Evolutionary conservation across 2,797 vertebrate genomes (phyloP).

Genomic region (Oreochromis grahami): DNA sequence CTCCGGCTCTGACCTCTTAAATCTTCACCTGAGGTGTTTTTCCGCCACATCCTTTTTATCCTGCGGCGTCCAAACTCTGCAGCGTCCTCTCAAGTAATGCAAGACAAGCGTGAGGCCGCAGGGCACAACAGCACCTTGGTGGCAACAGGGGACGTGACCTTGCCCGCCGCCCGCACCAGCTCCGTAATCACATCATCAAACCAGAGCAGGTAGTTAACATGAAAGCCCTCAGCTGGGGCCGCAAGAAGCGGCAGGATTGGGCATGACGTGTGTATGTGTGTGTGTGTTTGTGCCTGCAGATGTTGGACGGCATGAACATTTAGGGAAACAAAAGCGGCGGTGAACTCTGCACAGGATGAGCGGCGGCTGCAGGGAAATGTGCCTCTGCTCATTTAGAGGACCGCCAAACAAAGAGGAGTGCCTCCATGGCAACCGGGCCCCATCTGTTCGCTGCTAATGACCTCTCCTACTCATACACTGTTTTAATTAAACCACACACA

Average conservation of each 20-base stretch:
- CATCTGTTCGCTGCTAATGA: constrained; percentile 76
- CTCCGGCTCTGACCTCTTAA: constrained; percentile 36
- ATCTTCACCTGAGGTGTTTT: constrained; percentile 33
- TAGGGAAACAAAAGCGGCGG: background rate
- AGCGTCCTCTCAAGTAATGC: background rate
- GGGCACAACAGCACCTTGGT: background rate
- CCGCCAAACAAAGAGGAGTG: constrained; percentile 30
- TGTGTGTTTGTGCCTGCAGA: background rate
- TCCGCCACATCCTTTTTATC: background rate
- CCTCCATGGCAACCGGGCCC: constrained; percentile 59
- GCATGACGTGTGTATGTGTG: background rate
- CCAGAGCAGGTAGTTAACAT: constrained; percentile 2
- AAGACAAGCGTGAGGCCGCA: background rate
- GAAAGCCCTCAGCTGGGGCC: background rate
- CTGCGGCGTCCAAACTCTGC: background rate
- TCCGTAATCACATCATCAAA: constrained; percentile 10
- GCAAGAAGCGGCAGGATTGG: background rate
- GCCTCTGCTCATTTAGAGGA: constrained; percentile 17
- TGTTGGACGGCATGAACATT: background rate
- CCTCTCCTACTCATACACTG: constrained; percentile 59
- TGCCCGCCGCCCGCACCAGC: background rate
- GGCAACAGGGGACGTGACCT: background rate
- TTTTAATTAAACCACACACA: constrained; percentile 67
- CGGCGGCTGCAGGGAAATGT: background rate
- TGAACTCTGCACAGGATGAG: background rate